A percentile compares a stretch with the other conserved stretches of the same genome.
phyloP scores from a whole-genome alignment of 1,140 invertebrate genomes.

The Cydia pomonella region DNA sequence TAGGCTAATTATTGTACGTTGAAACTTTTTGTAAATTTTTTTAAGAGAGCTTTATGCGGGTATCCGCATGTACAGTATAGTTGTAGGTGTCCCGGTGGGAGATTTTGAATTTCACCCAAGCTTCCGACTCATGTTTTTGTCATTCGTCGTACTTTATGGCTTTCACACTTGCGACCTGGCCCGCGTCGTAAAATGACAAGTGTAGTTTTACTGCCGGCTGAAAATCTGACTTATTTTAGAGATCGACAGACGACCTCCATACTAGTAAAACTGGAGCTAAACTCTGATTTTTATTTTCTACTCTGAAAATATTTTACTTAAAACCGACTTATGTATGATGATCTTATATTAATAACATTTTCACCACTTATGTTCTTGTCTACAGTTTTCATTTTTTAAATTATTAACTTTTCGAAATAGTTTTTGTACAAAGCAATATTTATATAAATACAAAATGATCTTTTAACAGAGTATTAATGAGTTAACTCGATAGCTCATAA shows the following conservation, averaged over 20 bases:
- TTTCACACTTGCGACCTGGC: constrained; percentile 48
- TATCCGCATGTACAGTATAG: constrained; percentile 68
- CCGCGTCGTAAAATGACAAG: constrained; percentile 45
- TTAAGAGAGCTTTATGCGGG: constrained; percentile 79
- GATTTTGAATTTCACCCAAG: constrained; percentile 73
- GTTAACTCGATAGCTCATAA: no score
- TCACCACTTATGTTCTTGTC: no score
- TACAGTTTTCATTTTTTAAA: no score
- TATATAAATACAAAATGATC: no score
- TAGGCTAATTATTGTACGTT: constrained; percentile 79
- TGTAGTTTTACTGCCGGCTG: constrained; percentile 34
- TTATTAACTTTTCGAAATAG: no score
- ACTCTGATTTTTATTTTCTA: background rate
- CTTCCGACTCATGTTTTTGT: constrained; percentile 48
- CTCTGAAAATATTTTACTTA: background rate
- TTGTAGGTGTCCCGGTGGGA: constrained; percentile 62
- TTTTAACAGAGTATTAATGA: no score
- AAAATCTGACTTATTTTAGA: constrained; percentile 18
- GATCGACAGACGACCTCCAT: background rate
- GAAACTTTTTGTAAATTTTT: constrained; percentile 75
- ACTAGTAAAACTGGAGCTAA: background rate
- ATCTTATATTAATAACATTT: background rate
- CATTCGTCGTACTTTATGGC: constrained; percentile 46
- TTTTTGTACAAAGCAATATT: no score
- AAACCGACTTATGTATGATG: no score